Base-by-base conservation (phyloP, 2,797 vertebrate species). In the Poecilia velifera region DNA sequence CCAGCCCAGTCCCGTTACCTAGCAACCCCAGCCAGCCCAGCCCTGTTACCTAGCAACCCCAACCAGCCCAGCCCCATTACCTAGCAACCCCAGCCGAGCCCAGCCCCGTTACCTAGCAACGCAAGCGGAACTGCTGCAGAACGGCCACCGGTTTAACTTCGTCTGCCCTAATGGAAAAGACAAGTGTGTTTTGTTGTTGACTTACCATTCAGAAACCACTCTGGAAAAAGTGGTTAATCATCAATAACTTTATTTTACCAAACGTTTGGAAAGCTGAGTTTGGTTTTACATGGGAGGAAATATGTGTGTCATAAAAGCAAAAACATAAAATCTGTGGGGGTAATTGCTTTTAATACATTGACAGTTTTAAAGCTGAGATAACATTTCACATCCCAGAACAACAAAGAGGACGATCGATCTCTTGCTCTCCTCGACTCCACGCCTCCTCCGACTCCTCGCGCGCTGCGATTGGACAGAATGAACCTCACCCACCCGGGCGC, bases 401-500 rank as follows among this genome's bases (percentile, higher is more conserved):
- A 94, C 79, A 97, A 96, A 91, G 97, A 98, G 0, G 97, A 98
- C 0, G 97, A 98, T 9, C 96, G 96, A 64, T 93, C 97, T 8
- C 94, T 96, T 53, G 96, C 97, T 25, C 94, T 97, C 12, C 95
- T 97, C 1, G 97, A 98, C 87, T 96, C 97, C 0, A 95, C 96
- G 41, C 96, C 97, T 74, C 97, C 97, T 0, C 94, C 96, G 22
- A 97, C 97, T 16, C 97, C 97, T 43, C 97, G 97, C 0, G 96
- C 97, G 0, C 95, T 97, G 77, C 96, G 97, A 51, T 82, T 97
- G 78, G 97, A 98, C 88, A 94, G 97, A 76, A 97, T 97, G 96
- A 95, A 96, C 20, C 97, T 97, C 84, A 97, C 97, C 77, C 95
- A 98, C 85, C 96, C 97, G 0, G 97, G 96, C 28, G 95, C 95